Evolutionary conservation across 2,113 vertebrate species (phyloP), one percentile per base, ranked within the genome.

Genomic region (Toxotes chatareus): DNA sequence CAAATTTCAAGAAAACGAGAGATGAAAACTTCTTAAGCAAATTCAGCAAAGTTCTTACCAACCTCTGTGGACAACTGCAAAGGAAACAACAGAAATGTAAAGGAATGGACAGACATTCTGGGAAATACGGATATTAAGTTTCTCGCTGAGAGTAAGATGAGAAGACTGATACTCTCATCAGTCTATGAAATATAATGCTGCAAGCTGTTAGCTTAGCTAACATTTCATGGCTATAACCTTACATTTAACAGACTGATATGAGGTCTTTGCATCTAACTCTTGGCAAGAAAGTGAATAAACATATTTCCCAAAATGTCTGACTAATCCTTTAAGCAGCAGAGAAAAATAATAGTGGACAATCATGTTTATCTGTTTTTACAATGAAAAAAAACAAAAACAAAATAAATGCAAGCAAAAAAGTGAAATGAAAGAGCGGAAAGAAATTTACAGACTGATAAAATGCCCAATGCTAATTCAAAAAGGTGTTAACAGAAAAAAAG

Each of bases 361-460:
- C 1, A 19, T 42, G 36, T 66, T 57, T 36, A 67, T 38, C 51
- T 60, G 75, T 10, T 51, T 74, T 51, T 72, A 68, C 17, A 64
- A 32, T 55, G 5, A 61, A 79, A 65, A 11, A 4, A 38, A 71
- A n/a, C n/a, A n/a, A n/a, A 19, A 49, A 9, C 12, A 38, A 40
- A 40, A 19, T 7, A 80, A 81, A 76, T 44, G 31, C 53, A 63
- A 51, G 36, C 27, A 23, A n/a, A 40, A 47, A 40, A 31, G 31
- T 63, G n/a, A 71, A 82, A 31, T 13, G 3, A 65, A 67, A 55
- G 12, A 23, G 44, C 10, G 34, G 63, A 79, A 57, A 36, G 4
- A 75, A 46, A 81, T 64, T 7, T 51, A 80, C 31, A 85, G 57
- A 78, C 16, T 46, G 56, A 76, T 46, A 62, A 74, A 49, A 83